Evolutionary conservation across 2,113 vertebrate genomes (phyloP), one percentile per base, ranked within the genome.

Genomic region (Cochlearius cochlearius): DNA sequence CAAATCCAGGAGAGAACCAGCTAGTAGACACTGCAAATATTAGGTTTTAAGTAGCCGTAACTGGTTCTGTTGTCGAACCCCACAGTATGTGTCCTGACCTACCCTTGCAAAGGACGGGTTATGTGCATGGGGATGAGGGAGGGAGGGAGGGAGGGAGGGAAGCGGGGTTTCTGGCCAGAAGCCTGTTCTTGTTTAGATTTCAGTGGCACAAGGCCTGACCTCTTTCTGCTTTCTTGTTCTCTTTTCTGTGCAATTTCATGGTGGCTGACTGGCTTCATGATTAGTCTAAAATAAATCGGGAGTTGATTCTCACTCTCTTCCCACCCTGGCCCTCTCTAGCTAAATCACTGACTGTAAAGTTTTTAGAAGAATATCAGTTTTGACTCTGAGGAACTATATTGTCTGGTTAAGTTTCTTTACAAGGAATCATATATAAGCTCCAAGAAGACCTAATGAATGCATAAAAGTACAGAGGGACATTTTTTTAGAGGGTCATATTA

Each of bases 161-260:
- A 91, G 22, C 9, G 4, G 83, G 10, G 6, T 69, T 92, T 92
- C 83, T 96, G 88, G 62, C 77, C 87, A 30, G 89, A 78, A 91
- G 73, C 79, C 94, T 91, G 36, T 60, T 94, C 60, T 68, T 89
- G 69, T 89, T 94, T 64, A 81, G 69, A 89, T 91, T 92, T 81
- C 74, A 78, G 86, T 89, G 83, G 83, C 60, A 89, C 83, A 81
- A 94, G 95, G 76, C 86, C 89, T 95, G 95, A 96, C 86, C 95
- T 93, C 73, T 92, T 89, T 95, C 73, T 92, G 60, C 82, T 92
- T 96, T 60, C 81, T 76, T 92, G 80, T 89, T 92, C 84, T 91
- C 83, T 79, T 95, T 94, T 94, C 86, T 95, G 36, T 79, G 84
- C 80, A 62, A 95, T 95, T 96, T 95, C 96, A 85, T 96, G 91